A percentile compares a stretch with the other conserved stretches of the same genome.
Evolutionary conservation across 2,888 invertebrate genomes (phyloP).

Genomic region (Osmoderma eremita): DNA sequence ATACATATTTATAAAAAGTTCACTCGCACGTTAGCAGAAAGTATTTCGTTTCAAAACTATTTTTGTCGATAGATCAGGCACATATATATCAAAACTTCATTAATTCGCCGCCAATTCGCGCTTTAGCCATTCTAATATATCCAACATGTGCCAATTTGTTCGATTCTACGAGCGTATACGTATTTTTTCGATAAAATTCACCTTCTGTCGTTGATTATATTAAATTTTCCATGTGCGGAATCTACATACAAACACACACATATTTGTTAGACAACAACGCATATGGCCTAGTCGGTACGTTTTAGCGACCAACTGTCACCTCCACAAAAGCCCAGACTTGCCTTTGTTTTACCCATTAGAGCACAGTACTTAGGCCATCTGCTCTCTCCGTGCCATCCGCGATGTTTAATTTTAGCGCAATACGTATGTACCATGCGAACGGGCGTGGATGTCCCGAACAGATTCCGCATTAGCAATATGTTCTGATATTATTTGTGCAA

Average conservation of each 20-base stretch:
- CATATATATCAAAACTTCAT: neutral
- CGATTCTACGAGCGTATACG: slow-evolving; percentile 16
- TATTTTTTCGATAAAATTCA: slow-evolving; percentile 35
- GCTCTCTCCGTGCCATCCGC: slow-evolving; percentile 52
- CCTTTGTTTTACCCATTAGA: slow-evolving; percentile 58
- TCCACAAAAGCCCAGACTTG: slow-evolving; percentile 48
- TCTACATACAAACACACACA: slow-evolving; percentile 48
- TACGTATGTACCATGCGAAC: slow-evolving; percentile 26
- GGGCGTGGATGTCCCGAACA: slow-evolving; percentile 37
- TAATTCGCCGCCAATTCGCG: slow-evolving; percentile 27
- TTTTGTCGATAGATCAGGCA: no score
- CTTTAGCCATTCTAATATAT: slow-evolving; percentile 21
- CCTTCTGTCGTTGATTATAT: slow-evolving; percentile 56
- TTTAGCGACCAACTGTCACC: slow-evolving; percentile 60
- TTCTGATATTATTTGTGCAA: slow-evolving; percentile 43
- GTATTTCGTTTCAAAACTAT: no score
- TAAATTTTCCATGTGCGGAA: slow-evolving; percentile 57
- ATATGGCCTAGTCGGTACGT: slow-evolving; percentile 57
- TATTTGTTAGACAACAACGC: slow-evolving; percentile 54
- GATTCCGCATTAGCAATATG: slow-evolving; percentile 48
- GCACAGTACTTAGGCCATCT: slow-evolving; percentile 50
- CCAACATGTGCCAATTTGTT: slow-evolving; percentile 35
- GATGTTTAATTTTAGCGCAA: slow-evolving; percentile 52
- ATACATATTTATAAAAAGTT: no score
- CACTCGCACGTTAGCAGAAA: no score